These are phyloP conservation scores for Heliocidaris tuberculata DNA, from an alignment of 35 echinoderm and acorn worm species.

Conservation along the genomic window DNA sequence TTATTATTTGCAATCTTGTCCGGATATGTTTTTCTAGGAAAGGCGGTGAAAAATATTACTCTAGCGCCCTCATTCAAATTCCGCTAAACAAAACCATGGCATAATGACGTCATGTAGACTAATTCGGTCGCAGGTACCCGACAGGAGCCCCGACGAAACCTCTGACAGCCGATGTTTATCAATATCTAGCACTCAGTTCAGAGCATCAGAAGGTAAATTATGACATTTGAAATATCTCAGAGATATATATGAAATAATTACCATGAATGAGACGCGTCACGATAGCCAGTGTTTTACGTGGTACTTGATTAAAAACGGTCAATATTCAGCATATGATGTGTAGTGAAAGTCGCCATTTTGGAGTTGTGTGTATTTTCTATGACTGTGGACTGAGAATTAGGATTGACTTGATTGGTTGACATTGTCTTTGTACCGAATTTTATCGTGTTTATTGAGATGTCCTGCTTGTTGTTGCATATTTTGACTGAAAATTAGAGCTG, in stretches of 20 bases:
- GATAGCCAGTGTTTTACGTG: background rate
- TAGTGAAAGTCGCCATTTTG: slow-evolving; percentile 45
- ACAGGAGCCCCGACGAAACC: background rate
- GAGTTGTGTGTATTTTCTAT: background rate
- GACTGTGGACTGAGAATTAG: background rate
- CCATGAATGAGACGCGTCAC: background rate
- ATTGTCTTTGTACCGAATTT: background rate
- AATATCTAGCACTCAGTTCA: slow-evolving; percentile 1
- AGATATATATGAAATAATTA: background rate
- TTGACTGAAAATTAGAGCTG: too few relatives aligned
- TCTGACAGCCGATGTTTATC: slow-evolving; percentile 40
- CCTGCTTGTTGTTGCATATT: too few relatives aligned
- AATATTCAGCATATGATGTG: slow-evolving; percentile 20
- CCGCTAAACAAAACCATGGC: slow-evolving; percentile 27
- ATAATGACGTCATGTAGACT: slow-evolving; percentile 44
- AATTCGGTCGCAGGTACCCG: slow-evolving; percentile 39
- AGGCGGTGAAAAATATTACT: background rate
- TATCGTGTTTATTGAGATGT: too few relatives aligned
- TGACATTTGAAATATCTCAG: background rate
- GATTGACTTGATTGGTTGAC: background rate
- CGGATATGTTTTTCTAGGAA: background rate
- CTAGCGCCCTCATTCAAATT: slow-evolving; percentile 20
- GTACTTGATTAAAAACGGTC: background rate
- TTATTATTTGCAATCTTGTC: too few relatives aligned
- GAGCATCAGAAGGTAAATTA: slow-evolving; percentile 22